A percentile compares a stretch with the other conserved stretches of the same genome.
Evolutionary conservation across 2,888 invertebrate genomes (phyloP).

Genomic region (Frankliniella intonsa): DNA sequence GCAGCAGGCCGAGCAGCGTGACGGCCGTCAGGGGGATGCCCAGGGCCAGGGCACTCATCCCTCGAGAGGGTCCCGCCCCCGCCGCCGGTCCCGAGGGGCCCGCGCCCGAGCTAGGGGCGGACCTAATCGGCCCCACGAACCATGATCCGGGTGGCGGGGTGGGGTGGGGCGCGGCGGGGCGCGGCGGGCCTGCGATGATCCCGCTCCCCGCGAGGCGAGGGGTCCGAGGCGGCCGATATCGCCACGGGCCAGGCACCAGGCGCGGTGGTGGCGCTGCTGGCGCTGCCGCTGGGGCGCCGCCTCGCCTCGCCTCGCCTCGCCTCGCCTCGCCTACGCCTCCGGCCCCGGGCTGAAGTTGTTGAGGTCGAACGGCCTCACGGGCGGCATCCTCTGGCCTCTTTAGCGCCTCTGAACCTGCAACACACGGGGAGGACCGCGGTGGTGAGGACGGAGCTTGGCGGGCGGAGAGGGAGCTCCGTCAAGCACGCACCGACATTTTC

Average conservation of each 20-base stretch:
- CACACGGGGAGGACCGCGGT: neutral
- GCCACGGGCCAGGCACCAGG: neutral
- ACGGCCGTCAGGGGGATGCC: conserved; percentile 64
- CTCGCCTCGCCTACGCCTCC: neutral
- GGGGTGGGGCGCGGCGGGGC: neutral
- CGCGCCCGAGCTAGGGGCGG: too few species aligned
- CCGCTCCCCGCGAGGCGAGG: neutral
- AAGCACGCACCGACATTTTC: too few species aligned
- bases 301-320: too few species aligned
- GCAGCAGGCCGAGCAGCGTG: conserved; percentile 64
- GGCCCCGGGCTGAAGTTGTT: conserved; percentile 7
- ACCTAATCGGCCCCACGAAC: too few species aligned
- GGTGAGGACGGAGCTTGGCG: neutral
- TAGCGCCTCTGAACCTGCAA: neutral
- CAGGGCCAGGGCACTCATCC: conserved; percentile 58
- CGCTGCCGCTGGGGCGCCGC: neutral
- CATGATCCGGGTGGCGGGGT: neutral
- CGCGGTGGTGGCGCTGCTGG: too few species aligned
- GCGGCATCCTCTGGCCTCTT: neutral
- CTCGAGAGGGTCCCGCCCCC: neutral
- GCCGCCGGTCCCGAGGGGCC: too few species aligned
- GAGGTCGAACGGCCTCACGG: neutral
- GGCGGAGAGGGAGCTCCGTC: neutral
- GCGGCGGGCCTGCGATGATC: neutral
- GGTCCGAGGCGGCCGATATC: neutral